A percentile compares a stretch with the other conserved stretches of the same genome.
Evolutionary conservation across 2,113 vertebrate species (phyloP).

Genomic region (Glaucidium brasilianum): DNA sequence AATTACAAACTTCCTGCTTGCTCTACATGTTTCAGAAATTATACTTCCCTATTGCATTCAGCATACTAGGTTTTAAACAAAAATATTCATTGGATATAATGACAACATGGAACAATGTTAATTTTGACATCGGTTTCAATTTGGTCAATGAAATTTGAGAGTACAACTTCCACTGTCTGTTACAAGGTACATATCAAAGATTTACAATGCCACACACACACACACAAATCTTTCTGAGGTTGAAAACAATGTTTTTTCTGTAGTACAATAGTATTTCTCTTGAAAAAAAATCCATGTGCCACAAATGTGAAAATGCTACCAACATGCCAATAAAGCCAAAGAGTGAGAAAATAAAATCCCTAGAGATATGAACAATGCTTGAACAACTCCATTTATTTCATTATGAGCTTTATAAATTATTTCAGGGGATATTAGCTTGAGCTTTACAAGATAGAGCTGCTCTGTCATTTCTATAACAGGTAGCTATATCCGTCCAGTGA

Average conservation of each 20-base stretch:
- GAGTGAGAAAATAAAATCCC: not conserved
- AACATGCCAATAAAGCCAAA: not conserved
- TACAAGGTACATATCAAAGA: not conserved
- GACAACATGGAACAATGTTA: not conserved
- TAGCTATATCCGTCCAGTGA: not conserved
- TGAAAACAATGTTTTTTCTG: not conserved
- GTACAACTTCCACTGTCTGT: not conserved
- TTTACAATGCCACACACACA: too few species aligned
- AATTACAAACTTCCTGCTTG: not conserved
- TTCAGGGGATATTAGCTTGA: not conserved
- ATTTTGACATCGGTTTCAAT: not conserved
- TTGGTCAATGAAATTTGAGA: not conserved
- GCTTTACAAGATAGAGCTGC: not conserved
- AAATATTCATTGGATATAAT: not conserved
- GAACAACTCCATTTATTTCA: not conserved
- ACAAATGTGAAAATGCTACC: not conserved
- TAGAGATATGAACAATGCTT: not conserved
- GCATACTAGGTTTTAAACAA: fast-evolving
- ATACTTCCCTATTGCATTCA: not conserved
- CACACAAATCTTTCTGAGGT: not conserved
- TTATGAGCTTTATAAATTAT: not conserved
- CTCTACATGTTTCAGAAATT: not conserved
- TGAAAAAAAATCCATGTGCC: not conserved
- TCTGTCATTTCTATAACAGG: not conserved
- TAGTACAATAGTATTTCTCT: not conserved